Percentiles rank a stretch among this genome's conserved stretches.
Evolutionary conservation across 2,797 vertebrate species (phyloP).

Genomic region (Neosilurus hyrtlii): DNA sequence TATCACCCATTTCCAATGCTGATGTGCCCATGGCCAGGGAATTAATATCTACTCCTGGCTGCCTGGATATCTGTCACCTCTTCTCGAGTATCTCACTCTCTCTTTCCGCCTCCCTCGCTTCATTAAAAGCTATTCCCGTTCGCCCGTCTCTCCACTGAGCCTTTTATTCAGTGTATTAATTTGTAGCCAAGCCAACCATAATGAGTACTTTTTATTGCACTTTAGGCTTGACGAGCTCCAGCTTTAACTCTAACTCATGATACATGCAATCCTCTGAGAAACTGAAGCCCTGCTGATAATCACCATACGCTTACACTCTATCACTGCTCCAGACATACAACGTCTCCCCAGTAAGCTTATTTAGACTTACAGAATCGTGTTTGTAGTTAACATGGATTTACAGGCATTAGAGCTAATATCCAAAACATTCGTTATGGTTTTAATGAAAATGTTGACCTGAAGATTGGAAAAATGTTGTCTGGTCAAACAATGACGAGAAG

Average conservation of each 20-base stretch:
- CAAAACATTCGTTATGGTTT: not conserved
- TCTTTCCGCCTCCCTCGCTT: slow-evolving; percentile 4
- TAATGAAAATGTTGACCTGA: not conserved
- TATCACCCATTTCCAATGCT: slow-evolving; percentile 43
- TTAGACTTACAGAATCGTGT: not conserved
- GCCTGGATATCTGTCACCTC: slow-evolving; percentile 44
- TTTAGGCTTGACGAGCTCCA: slow-evolving; percentile 29
- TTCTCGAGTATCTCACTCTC: slow-evolving; percentile 19
- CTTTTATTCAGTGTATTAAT: slow-evolving; percentile 59
- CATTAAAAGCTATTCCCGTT: slow-evolving; percentile 32
- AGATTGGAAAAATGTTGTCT: not conserved
- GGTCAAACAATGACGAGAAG: not conserved
- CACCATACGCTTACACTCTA: not conserved
- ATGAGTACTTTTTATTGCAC: slow-evolving; percentile 48
- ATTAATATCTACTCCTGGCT: slow-evolving; percentile 49
- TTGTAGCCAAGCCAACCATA: slow-evolving; percentile 52
- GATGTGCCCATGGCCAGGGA: slow-evolving; percentile 37
- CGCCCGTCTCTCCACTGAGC: slow-evolving; percentile 22
- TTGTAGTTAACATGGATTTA: not conserved
- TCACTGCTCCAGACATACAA: not conserved
- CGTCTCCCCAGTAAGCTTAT: slow-evolving; percentile 1
- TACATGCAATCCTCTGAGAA: slow-evolving; percentile 20
- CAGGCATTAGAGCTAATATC: not conserved
- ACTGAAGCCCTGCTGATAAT: not conserved
- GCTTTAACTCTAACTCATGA: slow-evolving; percentile 29